Base-by-base conservation (phyloP, 2,888 invertebrate genomes). In the Drosophila barbarae region DNA sequence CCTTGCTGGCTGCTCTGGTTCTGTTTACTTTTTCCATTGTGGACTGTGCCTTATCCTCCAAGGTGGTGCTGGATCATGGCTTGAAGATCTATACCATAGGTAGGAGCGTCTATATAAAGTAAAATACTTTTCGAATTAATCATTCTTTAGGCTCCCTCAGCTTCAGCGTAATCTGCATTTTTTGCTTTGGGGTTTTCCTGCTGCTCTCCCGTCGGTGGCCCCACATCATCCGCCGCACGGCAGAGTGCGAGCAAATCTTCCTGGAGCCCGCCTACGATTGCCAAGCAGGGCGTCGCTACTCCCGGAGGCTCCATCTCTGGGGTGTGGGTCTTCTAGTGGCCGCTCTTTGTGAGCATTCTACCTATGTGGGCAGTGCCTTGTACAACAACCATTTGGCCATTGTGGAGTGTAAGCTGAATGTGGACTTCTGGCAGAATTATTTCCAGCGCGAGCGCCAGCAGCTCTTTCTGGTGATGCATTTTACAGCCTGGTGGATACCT, bases 151-250 rank as follows among this genome's bases (percentile, higher is more conserved):
- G 85, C 12, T 81, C 86, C 7, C 73, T 88, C 2, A 85, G 86
- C 50, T 89, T 89, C 39, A 87, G 86, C 73, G 69, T 87, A 12
- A 85, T 86, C 32, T 85, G 87, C 51, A 74, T 86, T 34, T 60
- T 74, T 26, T 80, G 85, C 41, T 66, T 82, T 6, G 57, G 75
- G 32, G 69, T 77, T 5, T 89, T 89, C 59, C 58, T 89, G 21
- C 64, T 68, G 8, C 67, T 89, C 3, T 84, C 89, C 13, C 76
- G 70, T n/a, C 77, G 85, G 42, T 89, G 90, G 90, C 84, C 88
- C 0, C 64, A 75, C 30, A 63, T 89, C 42, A 85, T 88, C 15
- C 71, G 70, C 18, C 64, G 78, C 36, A 88, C 87, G 35, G 64
- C 76, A 1, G 72, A 73, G 5, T 84, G 84, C 23, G 89, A 89